phyloP scores from a whole-genome alignment of 1,140 invertebrate species.

The Parasteatoda tepidariorum region DNA sequence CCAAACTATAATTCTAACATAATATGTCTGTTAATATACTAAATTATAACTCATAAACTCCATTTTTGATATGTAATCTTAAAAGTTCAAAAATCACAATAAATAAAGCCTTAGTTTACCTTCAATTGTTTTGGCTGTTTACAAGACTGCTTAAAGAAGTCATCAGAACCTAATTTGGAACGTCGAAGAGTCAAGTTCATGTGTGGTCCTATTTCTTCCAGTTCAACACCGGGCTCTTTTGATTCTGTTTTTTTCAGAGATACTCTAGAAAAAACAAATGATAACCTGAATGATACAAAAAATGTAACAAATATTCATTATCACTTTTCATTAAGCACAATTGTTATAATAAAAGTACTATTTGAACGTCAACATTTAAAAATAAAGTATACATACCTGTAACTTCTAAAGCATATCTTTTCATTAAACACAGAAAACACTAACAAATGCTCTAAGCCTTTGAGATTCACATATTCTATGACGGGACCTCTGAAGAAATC shows the following conservation, averaged over 20 bases:
- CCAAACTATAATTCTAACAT: no score
- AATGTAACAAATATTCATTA: background rate
- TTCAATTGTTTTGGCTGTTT: slow-evolving; percentile 86
- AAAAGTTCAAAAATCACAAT: no score
- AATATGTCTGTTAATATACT: no score
- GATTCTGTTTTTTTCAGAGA: slow-evolving; percentile 86
- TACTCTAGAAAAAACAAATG: slow-evolving; percentile 73
- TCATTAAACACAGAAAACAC: slow-evolving; percentile 87
- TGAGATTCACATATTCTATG: slow-evolving; percentile 82
- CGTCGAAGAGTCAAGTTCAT: slow-evolving; percentile 87
- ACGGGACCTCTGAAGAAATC: slow-evolving; percentile 94
- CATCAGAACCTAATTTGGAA: slow-evolving; percentile 88
- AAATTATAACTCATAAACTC: no score
- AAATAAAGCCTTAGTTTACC: no score
- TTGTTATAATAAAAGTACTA: background rate
- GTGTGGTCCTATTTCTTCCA: slow-evolving; percentile 95
- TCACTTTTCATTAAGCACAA: background rate
- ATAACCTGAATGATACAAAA: background rate
- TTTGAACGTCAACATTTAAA: background rate
- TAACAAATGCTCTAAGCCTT: slow-evolving; percentile 93
- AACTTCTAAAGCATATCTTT: slow-evolving; percentile 86
- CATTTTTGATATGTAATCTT: no score
- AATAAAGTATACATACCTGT: slow-evolving; percentile 73
- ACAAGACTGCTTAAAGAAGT: slow-evolving; percentile 88
- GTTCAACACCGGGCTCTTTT: slow-evolving; percentile 86